Evolutionary conservation across 1,140 invertebrate genomes (phyloP).

Genomic region (Ceratitis capitata): DNA sequence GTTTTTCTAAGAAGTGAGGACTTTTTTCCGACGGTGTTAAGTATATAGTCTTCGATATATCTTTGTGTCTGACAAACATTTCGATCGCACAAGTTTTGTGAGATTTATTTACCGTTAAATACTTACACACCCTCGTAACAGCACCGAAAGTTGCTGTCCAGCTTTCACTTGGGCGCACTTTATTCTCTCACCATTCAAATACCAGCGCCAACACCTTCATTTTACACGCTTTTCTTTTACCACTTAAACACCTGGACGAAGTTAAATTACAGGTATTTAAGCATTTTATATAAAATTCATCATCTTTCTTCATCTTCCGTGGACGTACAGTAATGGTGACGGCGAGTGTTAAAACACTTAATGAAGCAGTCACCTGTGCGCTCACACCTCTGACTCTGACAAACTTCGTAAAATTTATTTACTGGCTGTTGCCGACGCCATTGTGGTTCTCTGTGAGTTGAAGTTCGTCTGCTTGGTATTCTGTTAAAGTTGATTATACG

Average conservation of each 20-base stretch:
- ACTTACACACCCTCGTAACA: too few species aligned
- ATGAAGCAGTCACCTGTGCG: slow-evolving; percentile 24
- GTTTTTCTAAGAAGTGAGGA: too few species aligned
- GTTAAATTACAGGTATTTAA: slow-evolving; percentile 65
- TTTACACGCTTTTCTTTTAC: not conserved
- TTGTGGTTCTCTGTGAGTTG: not conserved
- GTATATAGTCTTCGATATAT: too few species aligned
- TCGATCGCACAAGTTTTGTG: too few species aligned
- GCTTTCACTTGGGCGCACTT: not conserved
- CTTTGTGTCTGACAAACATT: too few species aligned
- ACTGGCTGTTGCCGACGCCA: not conserved
- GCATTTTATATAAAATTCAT: slow-evolving; percentile 52
- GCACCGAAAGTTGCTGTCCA: not conserved
- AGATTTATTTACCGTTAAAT: too few species aligned
- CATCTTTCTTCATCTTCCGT: slow-evolving; percentile 28
- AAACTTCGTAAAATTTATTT: not conserved
- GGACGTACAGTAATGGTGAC: not conserved
- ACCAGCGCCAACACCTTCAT: not conserved
- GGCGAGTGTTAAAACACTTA: slow-evolving; percentile 38
- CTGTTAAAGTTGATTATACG: slow-evolving; percentile 26
- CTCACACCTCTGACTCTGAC: not conserved
- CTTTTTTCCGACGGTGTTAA: too few species aligned
- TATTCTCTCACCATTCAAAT: not conserved
- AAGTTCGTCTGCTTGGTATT: not conserved
- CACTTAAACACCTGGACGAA: slow-evolving; percentile 46